Conservation (phyloP, 2,797 vertebrate species). For the Percopsis omiscomaycus region DNA sequence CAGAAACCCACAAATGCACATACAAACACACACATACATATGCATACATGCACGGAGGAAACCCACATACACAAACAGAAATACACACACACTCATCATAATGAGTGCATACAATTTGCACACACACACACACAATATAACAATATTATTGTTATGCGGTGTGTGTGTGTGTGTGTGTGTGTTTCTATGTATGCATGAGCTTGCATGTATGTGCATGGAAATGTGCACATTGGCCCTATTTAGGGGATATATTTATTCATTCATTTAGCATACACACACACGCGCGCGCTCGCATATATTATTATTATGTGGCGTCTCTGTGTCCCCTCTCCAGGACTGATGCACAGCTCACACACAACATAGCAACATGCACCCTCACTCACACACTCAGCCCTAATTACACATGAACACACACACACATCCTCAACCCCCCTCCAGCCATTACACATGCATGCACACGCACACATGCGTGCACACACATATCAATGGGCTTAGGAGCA, state of each 20-base stretch:
- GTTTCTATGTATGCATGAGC: no score
- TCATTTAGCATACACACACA: no score
- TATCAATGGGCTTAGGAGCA: slow-evolving; percentile 42
- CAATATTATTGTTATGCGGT: background rate
- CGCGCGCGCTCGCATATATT: no score
- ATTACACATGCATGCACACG: slow-evolving; percentile 16
- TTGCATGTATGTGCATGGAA: no score
- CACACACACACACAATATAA: background rate
- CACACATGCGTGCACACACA: slow-evolving; percentile 43
- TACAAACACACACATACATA: slow-evolving; percentile 3
- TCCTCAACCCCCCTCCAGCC: no score
- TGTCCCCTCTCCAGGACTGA: no score
- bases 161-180: no score
- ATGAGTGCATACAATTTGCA: background rate
- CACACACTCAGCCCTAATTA: slow-evolving; percentile 27
- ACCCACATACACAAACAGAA: slow-evolving; percentile 11
- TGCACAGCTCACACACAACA: no score
- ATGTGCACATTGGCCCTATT: no score
- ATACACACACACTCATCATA: slow-evolving; percentile 18
- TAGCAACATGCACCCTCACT: no score
- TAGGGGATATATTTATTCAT: no score
- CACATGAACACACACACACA: slow-evolving; percentile 24
- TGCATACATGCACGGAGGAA: slow-evolving; percentile 7
- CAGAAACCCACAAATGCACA: slow-evolving; percentile 1
- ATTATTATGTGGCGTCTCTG: no score